phyloP scores from a whole-genome alignment of 2,113 vertebrate species.

The Thryonomys swinderianus region DNA sequence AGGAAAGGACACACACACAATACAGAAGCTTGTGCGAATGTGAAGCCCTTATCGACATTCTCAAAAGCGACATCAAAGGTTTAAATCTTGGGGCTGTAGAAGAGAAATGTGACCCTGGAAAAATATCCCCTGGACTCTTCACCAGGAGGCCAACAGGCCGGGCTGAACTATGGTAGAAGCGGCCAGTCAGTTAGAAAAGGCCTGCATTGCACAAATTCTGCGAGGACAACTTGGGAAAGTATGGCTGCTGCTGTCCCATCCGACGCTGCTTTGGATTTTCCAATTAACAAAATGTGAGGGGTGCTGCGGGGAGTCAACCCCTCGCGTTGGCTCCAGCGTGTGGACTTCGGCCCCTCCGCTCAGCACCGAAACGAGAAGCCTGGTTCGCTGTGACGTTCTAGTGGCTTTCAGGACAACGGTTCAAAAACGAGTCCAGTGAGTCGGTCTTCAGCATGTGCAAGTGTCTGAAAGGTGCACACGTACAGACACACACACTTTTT shows the following conservation, averaged over 20 bases:
- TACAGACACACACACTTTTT: neutral
- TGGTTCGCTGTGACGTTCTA: neutral
- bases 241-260: neutral
- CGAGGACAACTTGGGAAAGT: neutral
- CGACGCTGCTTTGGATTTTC: neutral
- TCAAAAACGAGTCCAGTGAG: neutral
- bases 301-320: neutral
- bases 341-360: neutral
- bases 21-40: neutral
- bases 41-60: conserved; percentile 25
- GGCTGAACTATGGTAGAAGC: neutral
- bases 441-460: neutral
- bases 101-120: neutral
- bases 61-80: neutral
- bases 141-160: neutral
- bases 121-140: conserved; percentile 12
- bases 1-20: neutral
- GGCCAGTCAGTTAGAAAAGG: neutral
- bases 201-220: neutral
- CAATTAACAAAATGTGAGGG: neutral
- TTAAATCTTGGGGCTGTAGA: neutral
- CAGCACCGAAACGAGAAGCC: neutral
- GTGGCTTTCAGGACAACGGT: neutral
- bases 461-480: neutral
- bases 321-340: neutral